Evolutionary conservation across 1,140 invertebrate species (phyloP), one percentile per base, ranked within the genome.

Genomic region (Portunus trituberculatus): DNA sequence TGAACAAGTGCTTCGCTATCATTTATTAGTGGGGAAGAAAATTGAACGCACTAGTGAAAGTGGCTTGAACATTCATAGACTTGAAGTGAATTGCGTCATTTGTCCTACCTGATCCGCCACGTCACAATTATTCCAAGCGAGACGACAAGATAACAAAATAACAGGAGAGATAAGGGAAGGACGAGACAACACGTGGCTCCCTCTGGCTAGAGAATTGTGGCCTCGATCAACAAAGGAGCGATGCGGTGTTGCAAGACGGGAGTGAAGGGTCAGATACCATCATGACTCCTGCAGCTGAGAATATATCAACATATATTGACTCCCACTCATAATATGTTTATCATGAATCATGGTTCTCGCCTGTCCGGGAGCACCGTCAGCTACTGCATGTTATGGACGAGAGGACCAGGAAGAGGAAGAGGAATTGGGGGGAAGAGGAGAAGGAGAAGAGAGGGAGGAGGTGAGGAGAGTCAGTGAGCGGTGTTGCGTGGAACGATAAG

Each of bases 241-340:
- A 90, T 93, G 93, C 39, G 67, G 83, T 86, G 82, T 48, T 59
- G n/a, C 20, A 76, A 46, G 16, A 29, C 29, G 83, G 45, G 52
- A 67, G 52, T 84, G 94, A 86, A 95, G 67, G 94, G 28, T 10
- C 88, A 91, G 94, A 95, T 92, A 94, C 88, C 89, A 94, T 94
- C 90, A 87, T 91, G 94, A 95, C 91, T 95, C 90, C 82, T 29
- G 89, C 89, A 86, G 52, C 48, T 91, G 90, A 92, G 90, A 95
- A 95, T 95, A 95, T 86, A 95, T 95, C 90, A 91, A 76, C 93
- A 94, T 94, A 94, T 91, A 94, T 94, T 95, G 90, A 92, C 82
- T 83, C 87, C 89, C 67, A 48, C 94, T 16, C 90, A n/a, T 31
- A 91, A 95, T 92, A 91, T 59, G 91, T 95, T 83, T 32, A 83